Conservation (phyloP, 2,888 invertebrate genomes). For the Leucania comma region DNA sequence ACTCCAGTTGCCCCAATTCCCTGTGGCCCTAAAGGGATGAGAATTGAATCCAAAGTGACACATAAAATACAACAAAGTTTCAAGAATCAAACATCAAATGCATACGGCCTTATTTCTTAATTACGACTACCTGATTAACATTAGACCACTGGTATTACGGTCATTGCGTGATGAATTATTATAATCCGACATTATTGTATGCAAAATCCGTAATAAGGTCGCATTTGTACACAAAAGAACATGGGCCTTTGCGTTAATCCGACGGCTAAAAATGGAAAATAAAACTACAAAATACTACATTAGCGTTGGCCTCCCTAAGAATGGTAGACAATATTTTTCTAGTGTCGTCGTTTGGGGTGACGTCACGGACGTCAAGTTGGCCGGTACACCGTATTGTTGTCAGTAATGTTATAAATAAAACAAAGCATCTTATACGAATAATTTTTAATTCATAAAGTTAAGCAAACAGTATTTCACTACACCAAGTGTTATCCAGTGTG, state of each 20-base stretch:
- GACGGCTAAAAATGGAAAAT: constrained; percentile 4
- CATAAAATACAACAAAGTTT: constrained; percentile 8
- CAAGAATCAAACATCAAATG: neutral
- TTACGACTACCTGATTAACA: constrained; percentile 41
- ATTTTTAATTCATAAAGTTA: too few species aligned
- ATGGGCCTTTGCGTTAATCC: constrained; percentile 21
- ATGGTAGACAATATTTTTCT: neutral
- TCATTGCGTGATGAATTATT: constrained; percentile 64
- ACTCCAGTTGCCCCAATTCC: too few species aligned
- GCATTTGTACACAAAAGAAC: constrained; percentile 33
- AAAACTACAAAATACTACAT: neutral
- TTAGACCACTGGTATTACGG: constrained; percentile 39
- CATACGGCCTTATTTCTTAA: constrained; percentile 32
- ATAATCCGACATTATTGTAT: constrained; percentile 53
- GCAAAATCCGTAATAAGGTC: constrained; percentile 58
- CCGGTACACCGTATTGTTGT: too few species aligned
- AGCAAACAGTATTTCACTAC: too few species aligned
- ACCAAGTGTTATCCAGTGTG: too few species aligned
- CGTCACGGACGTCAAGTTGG: too few species aligned
- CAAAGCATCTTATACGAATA: too few species aligned
- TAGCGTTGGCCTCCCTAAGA: neutral
- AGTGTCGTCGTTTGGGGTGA: too few species aligned
- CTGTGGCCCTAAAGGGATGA: too few species aligned
- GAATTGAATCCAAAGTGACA: too few species aligned
- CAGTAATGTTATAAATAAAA: too few species aligned